Conservation (phyloP, 2,797 vertebrate genomes). For the Todus mexicanus region DNA sequence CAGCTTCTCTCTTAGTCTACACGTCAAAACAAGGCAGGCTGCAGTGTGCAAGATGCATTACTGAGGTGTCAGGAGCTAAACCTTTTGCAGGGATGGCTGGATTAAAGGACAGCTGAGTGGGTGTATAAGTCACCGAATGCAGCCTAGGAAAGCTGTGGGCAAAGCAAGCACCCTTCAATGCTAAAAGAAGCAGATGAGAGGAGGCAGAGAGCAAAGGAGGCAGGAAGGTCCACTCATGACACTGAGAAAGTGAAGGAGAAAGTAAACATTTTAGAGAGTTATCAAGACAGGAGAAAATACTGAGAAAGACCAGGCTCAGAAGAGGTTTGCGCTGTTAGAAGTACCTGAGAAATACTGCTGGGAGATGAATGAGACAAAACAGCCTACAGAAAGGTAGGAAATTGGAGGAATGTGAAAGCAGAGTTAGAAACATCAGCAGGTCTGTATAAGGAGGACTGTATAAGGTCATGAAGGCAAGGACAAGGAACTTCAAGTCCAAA, state of each 20-base stretch:
- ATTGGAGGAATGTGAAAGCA: not conserved
- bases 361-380: not conserved
- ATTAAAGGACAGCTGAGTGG: constrained; percentile 16
- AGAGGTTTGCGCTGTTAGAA: not conserved
- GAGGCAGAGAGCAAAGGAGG: not conserved
- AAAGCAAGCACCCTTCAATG: not conserved
- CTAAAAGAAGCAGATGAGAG: not conserved
- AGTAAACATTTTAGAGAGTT: not conserved
- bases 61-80: not conserved
- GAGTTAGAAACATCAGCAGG: not conserved
- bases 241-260: not conserved
- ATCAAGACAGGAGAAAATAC: not conserved
- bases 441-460: not conserved
- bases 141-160: not conserved
- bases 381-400: not conserved
- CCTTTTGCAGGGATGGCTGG: not conserved
- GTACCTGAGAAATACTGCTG: not conserved
- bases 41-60: not conserved
- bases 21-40: not conserved
- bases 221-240: not conserved
- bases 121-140: not conserved
- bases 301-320: not conserved
- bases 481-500: not conserved
- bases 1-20: not conserved
- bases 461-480: not conserved